Base-by-base conservation (phyloP, 2,797 vertebrate species). In the Artibeus lituratus region DNA sequence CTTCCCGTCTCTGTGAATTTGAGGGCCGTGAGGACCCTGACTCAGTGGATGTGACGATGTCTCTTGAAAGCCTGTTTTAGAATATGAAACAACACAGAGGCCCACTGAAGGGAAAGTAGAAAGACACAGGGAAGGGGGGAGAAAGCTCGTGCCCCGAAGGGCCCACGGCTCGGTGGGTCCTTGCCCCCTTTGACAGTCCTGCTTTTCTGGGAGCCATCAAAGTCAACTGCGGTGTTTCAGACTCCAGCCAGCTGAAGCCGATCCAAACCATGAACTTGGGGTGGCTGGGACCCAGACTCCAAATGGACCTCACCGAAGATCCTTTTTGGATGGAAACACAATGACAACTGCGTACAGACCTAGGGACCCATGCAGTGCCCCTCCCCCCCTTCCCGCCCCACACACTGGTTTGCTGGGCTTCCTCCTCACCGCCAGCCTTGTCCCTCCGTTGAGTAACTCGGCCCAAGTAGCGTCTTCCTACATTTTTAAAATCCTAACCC, bases 391-490 rank as follows among this genome's bases (percentile, higher is more conserved):
- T 7, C 8, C 53, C 5, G 53, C 26, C 74, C 19, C 12, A 15
- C 16, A 42, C 0, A 0, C 72, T 21, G 22, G 16, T 26, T 37
- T 51, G 18, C 57, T 32, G 5, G 5, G 15, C n/a, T 39, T n/a
- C 26, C 2, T 39, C 19, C 4, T 2, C 5, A 1, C 19, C 3
- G 7, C 3, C 24, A 3, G 1, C 10, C 18, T 26, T 29, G 44
- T 14, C 69, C 2, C 1, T 19, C 35, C 21, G 1, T 37, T 10
- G 29, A 44, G 44, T 8, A 11, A 29, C 51, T 19, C 37, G 1
- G 29, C 42, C 35, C 2, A 26, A 12, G 21, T 21, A 5, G 6
- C 0, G 10, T 44, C 44, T 69, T 51, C 15, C 29, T 57, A 49
- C 16, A 35, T 1, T 44, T 11, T 55, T 78, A 26, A 26, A 21